Percentiles rank a stretch among this genome's conserved stretches.
Conservation (phyloP, 2,888 invertebrate species). For the Saturnia pavonia region DNA sequence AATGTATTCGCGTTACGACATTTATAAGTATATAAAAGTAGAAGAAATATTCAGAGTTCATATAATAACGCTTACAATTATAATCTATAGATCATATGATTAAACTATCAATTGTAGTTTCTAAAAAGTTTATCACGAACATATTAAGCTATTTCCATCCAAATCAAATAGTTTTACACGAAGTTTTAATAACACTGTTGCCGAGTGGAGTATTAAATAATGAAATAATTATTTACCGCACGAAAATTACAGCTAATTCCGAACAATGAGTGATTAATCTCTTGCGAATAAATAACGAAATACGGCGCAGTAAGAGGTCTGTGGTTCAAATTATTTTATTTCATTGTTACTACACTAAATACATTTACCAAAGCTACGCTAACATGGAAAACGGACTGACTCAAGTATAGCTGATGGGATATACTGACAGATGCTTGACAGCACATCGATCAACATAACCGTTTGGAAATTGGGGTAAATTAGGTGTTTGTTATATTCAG, state of each 20-base stretch:
- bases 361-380: background rate
- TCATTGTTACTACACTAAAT: background rate
- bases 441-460: background rate
- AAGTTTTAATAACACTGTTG: background rate
- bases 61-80: too few relatives aligned
- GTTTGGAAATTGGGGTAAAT: too few relatives aligned
- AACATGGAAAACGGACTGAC: background rate
- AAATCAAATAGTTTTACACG: background rate
- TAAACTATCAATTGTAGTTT: too few relatives aligned
- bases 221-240: conserved; percentile 19
- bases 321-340: background rate
- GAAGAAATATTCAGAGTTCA: too few relatives aligned
- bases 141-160: too few relatives aligned
- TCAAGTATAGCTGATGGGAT: background rate
- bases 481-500: background rate
- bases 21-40: too few relatives aligned
- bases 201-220: background rate
- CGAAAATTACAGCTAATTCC: conserved; percentile 27
- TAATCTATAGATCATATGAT: too few relatives aligned
- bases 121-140: too few relatives aligned
- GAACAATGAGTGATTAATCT: conserved; percentile 35
- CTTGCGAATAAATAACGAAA: conserved; percentile 27
- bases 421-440: background rate
- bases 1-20: too few relatives aligned
- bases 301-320: background rate